Percentiles rank a stretch among this genome's conserved stretches.
Evolutionary conservation across 2,888 invertebrate species (phyloP).

Genomic region (Nephrotoma guestfalica): DNA sequence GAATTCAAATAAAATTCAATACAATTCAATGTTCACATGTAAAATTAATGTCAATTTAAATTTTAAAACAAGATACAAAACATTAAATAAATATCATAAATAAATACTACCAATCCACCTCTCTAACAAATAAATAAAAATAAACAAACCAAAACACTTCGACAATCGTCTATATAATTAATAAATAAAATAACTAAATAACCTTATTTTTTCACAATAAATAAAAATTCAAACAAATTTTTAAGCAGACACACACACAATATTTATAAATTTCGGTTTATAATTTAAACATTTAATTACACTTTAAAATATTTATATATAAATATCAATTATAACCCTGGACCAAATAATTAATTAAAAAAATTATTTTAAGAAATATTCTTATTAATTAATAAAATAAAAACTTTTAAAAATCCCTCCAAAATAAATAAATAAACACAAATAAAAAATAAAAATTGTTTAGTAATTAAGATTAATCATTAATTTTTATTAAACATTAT

Average conservation of each 20-base stretch:
- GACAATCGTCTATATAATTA: neutral
- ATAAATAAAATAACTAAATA: neutral
- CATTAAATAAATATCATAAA: neutral
- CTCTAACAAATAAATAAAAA: neutral
- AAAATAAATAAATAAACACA: neutral
- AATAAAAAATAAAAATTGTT: neutral
- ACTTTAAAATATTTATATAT: neutral
- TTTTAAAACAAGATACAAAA: slow-evolving; percentile 6
- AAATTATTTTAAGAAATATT: neutral
- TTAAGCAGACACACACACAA: neutral
- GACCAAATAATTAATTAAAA: neutral
- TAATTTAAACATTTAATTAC: neutral
- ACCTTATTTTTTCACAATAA: neutral
- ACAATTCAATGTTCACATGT: slow-evolving; percentile 2
- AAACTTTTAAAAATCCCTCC: neutral
- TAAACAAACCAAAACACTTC: neutral
- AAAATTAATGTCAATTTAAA: slow-evolving; percentile 9
- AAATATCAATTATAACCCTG: neutral
- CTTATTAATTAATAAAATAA: neutral
- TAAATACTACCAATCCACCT: neutral
- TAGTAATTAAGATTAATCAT: neutral
- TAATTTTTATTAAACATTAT: neutral
- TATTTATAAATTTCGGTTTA: neutral
- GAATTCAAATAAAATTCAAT: slow-evolving; percentile 8
- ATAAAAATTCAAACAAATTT: neutral